These are phyloP conservation scores for Aplysina aerophoba DNA, from an alignment of 37 sponge, comb jelly and placozoan species.

Conservation along the genomic window DNA sequence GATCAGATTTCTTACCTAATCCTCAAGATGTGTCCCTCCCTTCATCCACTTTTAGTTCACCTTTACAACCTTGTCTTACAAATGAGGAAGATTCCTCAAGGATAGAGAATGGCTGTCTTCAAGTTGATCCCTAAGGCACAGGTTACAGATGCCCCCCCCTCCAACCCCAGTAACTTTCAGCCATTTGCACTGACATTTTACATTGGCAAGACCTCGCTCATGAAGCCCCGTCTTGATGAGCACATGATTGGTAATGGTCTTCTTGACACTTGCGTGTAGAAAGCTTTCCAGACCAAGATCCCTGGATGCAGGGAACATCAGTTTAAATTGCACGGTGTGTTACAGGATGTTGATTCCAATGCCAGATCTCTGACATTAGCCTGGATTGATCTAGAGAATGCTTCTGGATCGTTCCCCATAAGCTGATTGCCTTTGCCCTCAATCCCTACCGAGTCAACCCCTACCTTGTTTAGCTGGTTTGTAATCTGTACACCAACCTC, in stretches of 20 bases:
- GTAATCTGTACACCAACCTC: constrained; percentile 8
- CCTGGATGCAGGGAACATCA: constrained; percentile 7
- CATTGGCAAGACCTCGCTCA: background rate
- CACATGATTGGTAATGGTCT: constrained; percentile 14
- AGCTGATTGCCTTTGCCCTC: background rate
- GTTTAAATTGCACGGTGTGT: background rate
- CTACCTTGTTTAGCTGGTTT: background rate
- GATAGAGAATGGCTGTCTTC: background rate
- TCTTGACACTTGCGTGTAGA: background rate
- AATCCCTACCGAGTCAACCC: background rate
- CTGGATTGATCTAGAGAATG: constrained; percentile 11
- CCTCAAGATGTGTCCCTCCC: constrained; percentile 1
- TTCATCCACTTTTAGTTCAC: background rate
- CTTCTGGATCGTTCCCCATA: constrained; percentile 8
- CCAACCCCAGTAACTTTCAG: too few species aligned
- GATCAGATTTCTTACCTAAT: constrained; percentile 2
- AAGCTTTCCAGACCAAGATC: constrained; percentile 7
- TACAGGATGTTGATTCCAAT: constrained; percentile 1
- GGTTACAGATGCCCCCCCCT: background rate
- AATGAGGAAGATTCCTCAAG: background rate
- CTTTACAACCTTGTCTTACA: background rate
- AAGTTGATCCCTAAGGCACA: background rate
- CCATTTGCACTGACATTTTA: background rate
- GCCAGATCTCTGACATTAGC: background rate
- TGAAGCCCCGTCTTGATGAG: background rate